Conservation (phyloP, 2,888 invertebrate genomes). For the Sturmia bella region DNA sequence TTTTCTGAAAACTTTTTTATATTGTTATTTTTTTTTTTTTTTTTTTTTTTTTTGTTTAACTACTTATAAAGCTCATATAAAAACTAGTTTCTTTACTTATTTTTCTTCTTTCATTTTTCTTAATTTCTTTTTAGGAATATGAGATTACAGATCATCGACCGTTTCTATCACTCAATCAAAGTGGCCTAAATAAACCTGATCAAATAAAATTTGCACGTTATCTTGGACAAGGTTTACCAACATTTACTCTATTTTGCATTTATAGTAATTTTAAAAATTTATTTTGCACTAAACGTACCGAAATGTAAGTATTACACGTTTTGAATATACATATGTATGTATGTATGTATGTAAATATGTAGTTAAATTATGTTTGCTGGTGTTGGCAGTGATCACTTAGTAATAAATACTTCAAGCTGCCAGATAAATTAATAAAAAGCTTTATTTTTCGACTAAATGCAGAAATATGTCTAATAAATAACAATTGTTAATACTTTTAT, state of each 20-base stretch:
- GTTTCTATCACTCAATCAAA: conserved; percentile 80
- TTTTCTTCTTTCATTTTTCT: conserved; percentile 37
- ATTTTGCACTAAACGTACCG: conserved; percentile 82
- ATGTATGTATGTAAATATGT: no score
- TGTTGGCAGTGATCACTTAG: no score
- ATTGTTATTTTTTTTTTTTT: not conserved
- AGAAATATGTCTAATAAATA: no score
- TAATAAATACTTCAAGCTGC: no score
- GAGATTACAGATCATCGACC: conserved; percentile 81
- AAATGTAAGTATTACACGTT: conserved; percentile 79
- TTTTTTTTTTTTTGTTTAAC: not conserved
- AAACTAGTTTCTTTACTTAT: conserved; percentile 53
- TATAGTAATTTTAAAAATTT: conserved; percentile 82
- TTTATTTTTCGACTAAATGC: no score
- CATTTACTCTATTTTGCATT: conserved; percentile 82
- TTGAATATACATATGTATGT: not conserved
- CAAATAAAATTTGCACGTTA: conserved; percentile 82
- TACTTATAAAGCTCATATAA: not conserved
- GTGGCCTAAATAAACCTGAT: conserved; percentile 81
- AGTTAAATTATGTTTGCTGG: no score
- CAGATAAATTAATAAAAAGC: no score
- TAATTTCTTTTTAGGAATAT: conserved; percentile 77
- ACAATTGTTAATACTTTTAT: no score
- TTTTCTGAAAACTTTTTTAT: no score
- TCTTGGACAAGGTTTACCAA: conserved; percentile 81